phyloP scores from a whole-genome alignment of 2,113 vertebrate species.

The Microcebus lehilahytsara region DNA sequence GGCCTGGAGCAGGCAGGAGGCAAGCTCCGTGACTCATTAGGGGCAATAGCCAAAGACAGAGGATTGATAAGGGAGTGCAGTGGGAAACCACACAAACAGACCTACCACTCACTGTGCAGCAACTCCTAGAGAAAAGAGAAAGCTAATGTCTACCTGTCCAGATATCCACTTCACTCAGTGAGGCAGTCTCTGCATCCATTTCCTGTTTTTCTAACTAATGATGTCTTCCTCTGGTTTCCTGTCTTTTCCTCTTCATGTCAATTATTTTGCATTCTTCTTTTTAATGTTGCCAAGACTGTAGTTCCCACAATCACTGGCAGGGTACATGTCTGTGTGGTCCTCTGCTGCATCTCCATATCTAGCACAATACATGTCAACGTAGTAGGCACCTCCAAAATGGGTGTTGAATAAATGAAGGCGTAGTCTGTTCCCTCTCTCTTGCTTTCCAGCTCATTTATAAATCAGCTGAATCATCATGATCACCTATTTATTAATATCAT shows the following conservation, averaged over 20 bases:
- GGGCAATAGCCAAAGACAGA: not conserved
- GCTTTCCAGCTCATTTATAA: not conserved
- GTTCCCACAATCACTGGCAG: not conserved
- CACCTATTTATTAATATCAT: not conserved
- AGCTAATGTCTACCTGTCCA: not conserved
- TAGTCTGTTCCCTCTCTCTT: not conserved
- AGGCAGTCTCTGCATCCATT: not conserved
- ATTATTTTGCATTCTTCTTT: not conserved
- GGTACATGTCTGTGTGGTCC: too few species aligned
- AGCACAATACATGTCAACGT: not conserved
- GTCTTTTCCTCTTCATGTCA: not conserved
- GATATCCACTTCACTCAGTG: not conserved
- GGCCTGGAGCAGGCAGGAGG: not conserved
- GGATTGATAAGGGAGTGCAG: not conserved
- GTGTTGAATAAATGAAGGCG: too few species aligned
- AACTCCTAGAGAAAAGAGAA: not conserved
- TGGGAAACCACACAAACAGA: not conserved
- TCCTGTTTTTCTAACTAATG: not conserved
- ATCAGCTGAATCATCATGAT: not conserved
- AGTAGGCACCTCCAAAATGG: not conserved
- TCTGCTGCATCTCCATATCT: not conserved
- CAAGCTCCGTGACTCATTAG: not conserved
- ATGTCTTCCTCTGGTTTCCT: not conserved
- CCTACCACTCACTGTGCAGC: rapidly evolving
- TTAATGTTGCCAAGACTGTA: not conserved